Base-by-base conservation (phyloP, 2,888 invertebrate species). In the Chrysolina americana region DNA sequence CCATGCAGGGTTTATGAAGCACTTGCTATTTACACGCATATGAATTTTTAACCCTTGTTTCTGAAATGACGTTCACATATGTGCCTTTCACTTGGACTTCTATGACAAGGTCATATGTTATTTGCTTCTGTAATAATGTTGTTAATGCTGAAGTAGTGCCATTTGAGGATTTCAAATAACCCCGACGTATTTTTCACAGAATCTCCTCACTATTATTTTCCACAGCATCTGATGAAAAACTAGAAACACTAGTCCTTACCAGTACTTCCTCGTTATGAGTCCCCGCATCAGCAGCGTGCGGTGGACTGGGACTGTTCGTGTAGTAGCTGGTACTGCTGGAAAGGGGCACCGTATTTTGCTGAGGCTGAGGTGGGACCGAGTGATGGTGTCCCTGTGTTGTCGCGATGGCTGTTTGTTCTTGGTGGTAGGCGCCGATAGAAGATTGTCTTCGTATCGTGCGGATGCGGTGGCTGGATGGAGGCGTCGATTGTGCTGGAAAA, bases 251-350 rank as follows among this genome's bases (percentile, higher is more conserved):
- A 10, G 65, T 65, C 68, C 76, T 72, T 70, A 79, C 78, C 76
- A 78, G 68, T 53, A 74, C 73, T 41, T 79, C 79, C 28, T 76
- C 77, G 41, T 63, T 53, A 28, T 74, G 66, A 11, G 65, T 87
- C 50, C 87, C 87, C 15, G 71, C 72, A 56, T 65, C 89, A 84
- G 79, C 86, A 89, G 81, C 79, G 56, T 91, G 91, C 6, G 92
- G 92, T 48, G 92, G 92, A 82, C 91, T 90, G 70, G 92, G 91
- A 77, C 91, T 91, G 86, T 92, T 92, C 50, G 91, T 92, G 84
- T 92, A 92, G 87, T 92, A 92, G 80, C 91, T 91, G 70, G 88
- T 88, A 79, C 87, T 87, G 81, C 87, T 87, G 21, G 87, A 88
- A 66, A 88, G 85, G 11, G 87, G 87, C 74, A 86, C 85, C 70